A percentile compares a stretch with the other conserved stretches of the same genome.
Evolutionary conservation across 2,888 invertebrate species (phyloP).

Genomic region (Acleris laterana): DNA sequence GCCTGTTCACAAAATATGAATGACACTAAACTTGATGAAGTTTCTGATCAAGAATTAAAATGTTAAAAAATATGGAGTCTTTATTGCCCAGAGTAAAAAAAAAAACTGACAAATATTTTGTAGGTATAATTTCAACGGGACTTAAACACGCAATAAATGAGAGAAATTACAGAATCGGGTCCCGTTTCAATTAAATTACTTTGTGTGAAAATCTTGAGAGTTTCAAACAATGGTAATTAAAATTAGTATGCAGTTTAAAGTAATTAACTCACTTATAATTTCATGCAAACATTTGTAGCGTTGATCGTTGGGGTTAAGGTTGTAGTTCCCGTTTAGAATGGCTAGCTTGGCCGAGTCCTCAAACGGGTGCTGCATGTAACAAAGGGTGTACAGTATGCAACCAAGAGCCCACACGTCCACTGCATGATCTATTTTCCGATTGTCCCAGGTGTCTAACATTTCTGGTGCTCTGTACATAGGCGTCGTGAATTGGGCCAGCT

Average conservation of each 20-base stretch:
- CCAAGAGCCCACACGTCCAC: constrained; percentile 99
- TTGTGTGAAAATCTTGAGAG: too few relatives aligned
- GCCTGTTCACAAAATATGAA: too few relatives aligned
- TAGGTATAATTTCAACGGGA: too few relatives aligned
- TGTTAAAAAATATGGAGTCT: too few relatives aligned
- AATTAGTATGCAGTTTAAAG: background rate
- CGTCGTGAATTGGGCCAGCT: constrained; percentile 92
- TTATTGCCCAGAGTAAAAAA: too few relatives aligned
- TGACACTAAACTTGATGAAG: too few relatives aligned
- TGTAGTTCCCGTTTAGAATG: constrained; percentile 98
- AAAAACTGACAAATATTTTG: too few relatives aligned
- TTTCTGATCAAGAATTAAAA: too few relatives aligned
- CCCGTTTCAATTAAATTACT: too few relatives aligned
- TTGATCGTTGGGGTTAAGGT: constrained; percentile 91
- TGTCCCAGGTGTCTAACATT: constrained; percentile 99
- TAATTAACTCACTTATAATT: constrained; percentile 89
- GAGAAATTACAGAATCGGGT: too few relatives aligned
- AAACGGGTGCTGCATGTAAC: constrained; percentile 97
- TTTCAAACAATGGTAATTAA: too few relatives aligned
- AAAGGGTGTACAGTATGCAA: constrained; percentile 95
- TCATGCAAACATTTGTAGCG: constrained; percentile 94
- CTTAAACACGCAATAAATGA: too few relatives aligned
- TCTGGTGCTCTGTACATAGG: constrained; percentile 99
- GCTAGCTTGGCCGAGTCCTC: constrained; percentile 97
- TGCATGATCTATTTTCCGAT: constrained; percentile 94